These are phyloP conservation scores for Agelaius tricolor DNA, from an alignment of 2,113 vertebrate genomes.

Conservation along the genomic window DNA sequence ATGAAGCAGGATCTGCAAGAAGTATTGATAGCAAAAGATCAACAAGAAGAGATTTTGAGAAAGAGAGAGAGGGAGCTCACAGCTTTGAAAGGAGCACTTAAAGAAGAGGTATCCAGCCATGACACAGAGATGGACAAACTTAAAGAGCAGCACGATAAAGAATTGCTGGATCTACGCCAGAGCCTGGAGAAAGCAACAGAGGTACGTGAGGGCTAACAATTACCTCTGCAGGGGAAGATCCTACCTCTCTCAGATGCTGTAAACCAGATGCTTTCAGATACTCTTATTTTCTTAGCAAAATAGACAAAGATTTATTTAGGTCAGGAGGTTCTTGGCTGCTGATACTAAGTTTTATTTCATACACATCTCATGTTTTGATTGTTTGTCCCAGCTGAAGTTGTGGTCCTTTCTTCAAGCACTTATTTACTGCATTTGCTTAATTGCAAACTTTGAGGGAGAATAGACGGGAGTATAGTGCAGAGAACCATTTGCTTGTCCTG, in stretches of 20 bases:
- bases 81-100: constrained; percentile 92
- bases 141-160: constrained; percentile 88
- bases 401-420: not conserved
- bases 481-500: not conserved
- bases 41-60: constrained; percentile 89
- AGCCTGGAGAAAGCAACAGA: constrained; percentile 84
- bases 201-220: constrained; percentile 67
- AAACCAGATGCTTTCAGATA: not conserved
- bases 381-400: not conserved
- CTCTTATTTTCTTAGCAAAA: not conserved
- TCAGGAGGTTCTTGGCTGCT: not conserved
- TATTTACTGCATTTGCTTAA: not conserved
- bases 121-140: constrained; percentile 93
- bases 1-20: constrained; percentile 88
- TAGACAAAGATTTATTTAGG: not conserved
- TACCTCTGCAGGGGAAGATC: not conserved
- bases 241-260: not conserved
- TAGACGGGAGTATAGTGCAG: not conserved
- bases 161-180: constrained; percentile 78
- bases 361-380: not conserved
- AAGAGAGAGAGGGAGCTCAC: constrained; percentile 92
- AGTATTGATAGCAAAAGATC: constrained; percentile 85
- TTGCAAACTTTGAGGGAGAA: not conserved
- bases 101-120: constrained; percentile 94
- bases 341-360: not conserved